A percentile compares a stretch with the other conserved stretches of the same genome.
Evolutionary conservation across 2,797 vertebrate genomes (phyloP).

Genomic region (Clarias fuscus): DNA sequence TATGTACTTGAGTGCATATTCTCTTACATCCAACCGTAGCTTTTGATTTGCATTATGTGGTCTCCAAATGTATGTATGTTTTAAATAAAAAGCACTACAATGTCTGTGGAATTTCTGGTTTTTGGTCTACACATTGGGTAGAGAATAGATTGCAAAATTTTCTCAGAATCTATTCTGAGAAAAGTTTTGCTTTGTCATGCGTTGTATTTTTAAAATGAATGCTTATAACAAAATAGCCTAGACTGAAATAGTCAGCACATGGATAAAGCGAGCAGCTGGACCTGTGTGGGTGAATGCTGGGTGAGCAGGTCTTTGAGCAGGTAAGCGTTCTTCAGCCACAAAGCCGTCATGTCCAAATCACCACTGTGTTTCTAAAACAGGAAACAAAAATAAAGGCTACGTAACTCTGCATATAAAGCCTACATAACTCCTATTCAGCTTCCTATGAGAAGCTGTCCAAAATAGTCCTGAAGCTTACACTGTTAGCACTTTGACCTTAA

Average conservation of each 20-base stretch:
- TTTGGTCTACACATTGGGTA: neutral
- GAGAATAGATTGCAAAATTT: neutral
- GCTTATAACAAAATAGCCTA: neutral
- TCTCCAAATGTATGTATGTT: neutral
- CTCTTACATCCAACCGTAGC: neutral
- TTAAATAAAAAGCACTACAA: neutral
- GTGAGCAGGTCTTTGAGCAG: conserved; percentile 74
- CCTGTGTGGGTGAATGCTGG: conserved; percentile 72
- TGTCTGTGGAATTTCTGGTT: neutral
- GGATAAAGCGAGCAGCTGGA: conserved; percentile 18
- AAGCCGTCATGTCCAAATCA: conserved; percentile 68
- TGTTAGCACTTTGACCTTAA: neutral
- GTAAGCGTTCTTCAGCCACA: conserved; percentile 79
- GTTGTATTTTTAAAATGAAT: neutral
- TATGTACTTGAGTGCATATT: neutral
- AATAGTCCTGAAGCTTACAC: too few relatives aligned
- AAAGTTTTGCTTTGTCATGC: neutral
- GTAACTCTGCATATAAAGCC: neutral
- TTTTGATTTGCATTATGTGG: neutral
- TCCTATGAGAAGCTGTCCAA: neutral
- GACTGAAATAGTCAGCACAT: conserved; percentile 1
- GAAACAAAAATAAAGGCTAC: neutral
- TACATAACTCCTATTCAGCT: too few relatives aligned
- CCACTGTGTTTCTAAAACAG: conserved; percentile 70
- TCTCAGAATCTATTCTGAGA: neutral